These are phyloP conservation scores for Hoplias malabaricus DNA, from an alignment of 2,113 vertebrate genomes.

Conservation along the genomic window DNA sequence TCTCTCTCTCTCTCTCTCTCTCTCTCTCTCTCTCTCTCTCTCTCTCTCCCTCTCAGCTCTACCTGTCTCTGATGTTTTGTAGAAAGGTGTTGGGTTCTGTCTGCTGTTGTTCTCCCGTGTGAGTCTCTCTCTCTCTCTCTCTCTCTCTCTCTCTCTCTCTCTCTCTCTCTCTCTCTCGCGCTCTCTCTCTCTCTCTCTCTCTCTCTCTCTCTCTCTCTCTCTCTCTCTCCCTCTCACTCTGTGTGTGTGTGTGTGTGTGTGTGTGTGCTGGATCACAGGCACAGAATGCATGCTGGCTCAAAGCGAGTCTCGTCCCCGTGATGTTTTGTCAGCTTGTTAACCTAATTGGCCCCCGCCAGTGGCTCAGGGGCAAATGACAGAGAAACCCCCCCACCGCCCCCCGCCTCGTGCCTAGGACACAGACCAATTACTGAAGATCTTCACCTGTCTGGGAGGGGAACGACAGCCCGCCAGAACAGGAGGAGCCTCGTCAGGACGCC, in stretches of 20 bases:
- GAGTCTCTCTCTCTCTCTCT: too few species aligned
- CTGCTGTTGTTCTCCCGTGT: too few species aligned
- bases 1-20: too few species aligned
- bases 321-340: constrained; percentile 53
- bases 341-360: constrained; percentile 46
- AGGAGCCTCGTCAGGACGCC: background rate
- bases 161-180: too few species aligned
- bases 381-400: constrained; percentile 3
- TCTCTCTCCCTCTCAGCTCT: background rate
- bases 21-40: too few species aligned
- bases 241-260: too few species aligned
- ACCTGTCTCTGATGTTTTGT: too few species aligned
- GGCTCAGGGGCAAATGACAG: constrained; percentile 27
- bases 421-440: constrained; percentile 42
- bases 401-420: constrained; percentile 28
- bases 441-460: constrained; percentile 38
- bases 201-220: too few species aligned
- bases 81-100: constrained; percentile 21
- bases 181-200: too few species aligned
- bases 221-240: too few species aligned
- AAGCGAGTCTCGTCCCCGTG: constrained; percentile 27
- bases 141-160: too few species aligned
- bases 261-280: constrained; percentile 10
- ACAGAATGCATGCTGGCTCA: constrained; percentile 5
- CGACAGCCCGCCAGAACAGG: background rate